Evolutionary conservation across 2,797 vertebrate species (phyloP).

Genomic region (Spheniscus humboldti): DNA sequence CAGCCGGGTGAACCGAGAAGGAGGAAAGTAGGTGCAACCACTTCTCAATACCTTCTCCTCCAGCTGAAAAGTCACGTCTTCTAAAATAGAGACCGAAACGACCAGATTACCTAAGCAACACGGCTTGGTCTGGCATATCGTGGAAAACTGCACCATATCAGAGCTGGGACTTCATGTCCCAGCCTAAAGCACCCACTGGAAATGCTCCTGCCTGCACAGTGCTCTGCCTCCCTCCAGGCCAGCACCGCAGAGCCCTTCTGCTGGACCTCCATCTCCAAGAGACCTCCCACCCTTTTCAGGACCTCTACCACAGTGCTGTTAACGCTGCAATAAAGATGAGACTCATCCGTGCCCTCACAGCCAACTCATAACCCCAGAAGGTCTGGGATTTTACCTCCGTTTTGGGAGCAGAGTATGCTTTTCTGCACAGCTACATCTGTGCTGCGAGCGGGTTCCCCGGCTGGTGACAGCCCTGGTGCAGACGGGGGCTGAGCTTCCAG

Average conservation of each 20-base stretch:
- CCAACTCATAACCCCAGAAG: background rate
- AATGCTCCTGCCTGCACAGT: background rate
- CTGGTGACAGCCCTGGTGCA: conserved; percentile 28
- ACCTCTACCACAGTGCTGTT: background rate
- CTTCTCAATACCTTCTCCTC: background rate
- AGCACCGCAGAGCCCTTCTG: background rate
- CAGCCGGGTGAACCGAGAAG: background rate
- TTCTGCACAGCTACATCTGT: background rate
- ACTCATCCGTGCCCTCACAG: background rate
- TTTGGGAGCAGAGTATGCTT: background rate
- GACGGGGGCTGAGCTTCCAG: conserved; percentile 29
- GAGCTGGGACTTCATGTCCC: background rate
- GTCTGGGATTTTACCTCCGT: background rate
- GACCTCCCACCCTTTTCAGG: background rate
- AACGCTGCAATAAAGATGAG: rapidly evolving
- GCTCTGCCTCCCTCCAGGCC: background rate
- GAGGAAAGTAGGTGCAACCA: background rate
- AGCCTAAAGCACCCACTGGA: background rate
- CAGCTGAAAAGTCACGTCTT: background rate
- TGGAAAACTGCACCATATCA: background rate
- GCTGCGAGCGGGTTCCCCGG: background rate
- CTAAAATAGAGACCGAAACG: background rate
- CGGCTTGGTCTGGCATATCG: rapidly evolving
- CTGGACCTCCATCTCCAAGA: background rate
- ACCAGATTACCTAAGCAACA: background rate